Percentiles rank a stretch among this genome's conserved stretches.
phyloP scores from a whole-genome alignment of 2,888 invertebrate genomes.

The Pseudanteris insignis region DNA sequence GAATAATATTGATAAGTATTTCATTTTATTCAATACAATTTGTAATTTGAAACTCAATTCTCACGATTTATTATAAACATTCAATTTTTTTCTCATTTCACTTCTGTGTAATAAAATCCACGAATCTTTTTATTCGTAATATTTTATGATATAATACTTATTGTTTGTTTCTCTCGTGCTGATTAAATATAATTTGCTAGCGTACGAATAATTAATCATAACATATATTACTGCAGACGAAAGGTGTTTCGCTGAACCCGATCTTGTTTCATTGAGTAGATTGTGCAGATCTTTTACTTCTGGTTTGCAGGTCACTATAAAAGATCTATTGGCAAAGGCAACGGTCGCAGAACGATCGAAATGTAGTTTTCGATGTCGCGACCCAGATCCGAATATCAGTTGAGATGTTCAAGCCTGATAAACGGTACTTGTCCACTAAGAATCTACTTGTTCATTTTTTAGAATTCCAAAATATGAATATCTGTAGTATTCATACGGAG shows the following conservation, averaged over 20 bases:
- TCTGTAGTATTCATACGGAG: no score
- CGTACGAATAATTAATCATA: no score
- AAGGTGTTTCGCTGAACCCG: constrained; percentile 18
- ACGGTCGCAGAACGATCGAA: constrained; percentile 48
- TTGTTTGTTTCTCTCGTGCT: no score
- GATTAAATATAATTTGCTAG: no score
- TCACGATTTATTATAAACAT: no score
- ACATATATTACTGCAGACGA: constrained; percentile 1
- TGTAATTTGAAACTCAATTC: no score
- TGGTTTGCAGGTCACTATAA: constrained; percentile 49
- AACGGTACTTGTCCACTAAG: constrained; percentile 27
- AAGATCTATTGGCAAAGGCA: constrained; percentile 45
- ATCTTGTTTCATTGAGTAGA: constrained; percentile 20
- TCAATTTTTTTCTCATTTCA: no score
- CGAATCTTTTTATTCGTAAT: no score
- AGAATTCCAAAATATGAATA: constrained; percentile 2
- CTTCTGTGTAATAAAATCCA: no score
- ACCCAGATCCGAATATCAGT: constrained; percentile 47
- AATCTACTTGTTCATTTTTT: constrained; percentile 34
- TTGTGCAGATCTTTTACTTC: constrained; percentile 28
- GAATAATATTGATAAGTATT: no score
- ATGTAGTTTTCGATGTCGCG: constrained; percentile 54
- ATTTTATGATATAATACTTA: no score
- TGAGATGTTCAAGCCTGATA: constrained; percentile 37
- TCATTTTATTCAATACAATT: no score